These are phyloP conservation scores for Cheilosia variabilis DNA, from an alignment of 2,888 invertebrate species.

Conservation along the genomic window DNA sequence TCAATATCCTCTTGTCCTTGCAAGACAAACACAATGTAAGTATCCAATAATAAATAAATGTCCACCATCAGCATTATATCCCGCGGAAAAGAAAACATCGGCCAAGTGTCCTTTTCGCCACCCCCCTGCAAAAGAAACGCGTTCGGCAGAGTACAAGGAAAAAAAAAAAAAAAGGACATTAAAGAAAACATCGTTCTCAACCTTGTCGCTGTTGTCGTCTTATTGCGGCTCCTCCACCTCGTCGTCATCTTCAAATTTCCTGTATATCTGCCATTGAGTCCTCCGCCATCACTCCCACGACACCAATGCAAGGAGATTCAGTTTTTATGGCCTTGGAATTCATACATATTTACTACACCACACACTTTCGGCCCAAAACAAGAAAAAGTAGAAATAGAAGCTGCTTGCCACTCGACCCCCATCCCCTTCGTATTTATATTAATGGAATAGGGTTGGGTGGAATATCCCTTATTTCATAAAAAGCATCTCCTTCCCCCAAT, in stretches of 20 bases:
- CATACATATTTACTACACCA: constrained; percentile 72
- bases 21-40: neutral
- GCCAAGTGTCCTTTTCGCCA: constrained; percentile 41
- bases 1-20: neutral
- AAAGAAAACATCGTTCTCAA: constrained; percentile 69
- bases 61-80: constrained; percentile 48
- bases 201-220: constrained; percentile 62
- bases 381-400: constrained; percentile 12
- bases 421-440: constrained; percentile 42
- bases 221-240: constrained; percentile 37
- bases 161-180: constrained; percentile 46
- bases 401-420: neutral
- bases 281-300: constrained; percentile 1
- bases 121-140: constrained; percentile 11
- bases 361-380: constrained; percentile 22
- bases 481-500: constrained; percentile 56
- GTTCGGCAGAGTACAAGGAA: constrained; percentile 2
- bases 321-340: constrained; percentile 73
- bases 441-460: constrained; percentile 46
- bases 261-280: constrained; percentile 44
- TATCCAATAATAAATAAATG: constrained; percentile 46
- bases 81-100: constrained; percentile 63
- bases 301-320: constrained; percentile 50
- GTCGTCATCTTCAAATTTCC: constrained; percentile 67
- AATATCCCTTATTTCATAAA: constrained; percentile 72